These are phyloP conservation scores for Tyria jacobaeae DNA, from an alignment of 2,888 invertebrate species.

Conservation along the genomic window DNA sequence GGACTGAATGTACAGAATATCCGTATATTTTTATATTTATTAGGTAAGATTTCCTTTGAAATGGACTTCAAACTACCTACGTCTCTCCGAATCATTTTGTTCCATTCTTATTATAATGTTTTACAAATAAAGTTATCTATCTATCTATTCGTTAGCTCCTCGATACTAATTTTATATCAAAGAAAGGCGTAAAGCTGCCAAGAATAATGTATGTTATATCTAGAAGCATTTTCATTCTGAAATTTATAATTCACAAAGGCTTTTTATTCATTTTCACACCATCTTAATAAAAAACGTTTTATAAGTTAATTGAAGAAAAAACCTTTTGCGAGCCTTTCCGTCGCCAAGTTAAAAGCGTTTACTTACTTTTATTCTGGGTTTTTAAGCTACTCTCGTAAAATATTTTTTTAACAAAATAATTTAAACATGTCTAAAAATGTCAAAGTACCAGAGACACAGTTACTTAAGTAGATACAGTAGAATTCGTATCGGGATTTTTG, in stretches of 20 bases:
- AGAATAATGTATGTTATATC: neutral
- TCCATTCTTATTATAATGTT: too few relatives aligned
- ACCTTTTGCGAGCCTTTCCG: slow-evolving; percentile 30
- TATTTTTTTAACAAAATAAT: slow-evolving; percentile 27
- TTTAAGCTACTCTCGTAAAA: slow-evolving; percentile 16
- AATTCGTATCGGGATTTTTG: neutral
- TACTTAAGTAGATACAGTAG: slow-evolving; percentile 1
- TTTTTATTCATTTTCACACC: slow-evolving; percentile 7
- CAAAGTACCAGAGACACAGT: neutral
- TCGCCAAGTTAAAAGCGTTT: slow-evolving; percentile 30
- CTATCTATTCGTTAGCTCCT: too few relatives aligned
- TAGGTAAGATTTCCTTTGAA: too few relatives aligned
- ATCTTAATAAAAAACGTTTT: slow-evolving; percentile 24
- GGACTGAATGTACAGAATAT: too few relatives aligned
- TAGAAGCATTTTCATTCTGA: neutral
- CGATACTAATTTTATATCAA: neutral
- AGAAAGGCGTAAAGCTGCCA: neutral
- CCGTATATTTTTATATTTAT: too few relatives aligned
- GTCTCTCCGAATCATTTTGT: too few relatives aligned
- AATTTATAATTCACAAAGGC: slow-evolving; percentile 6
- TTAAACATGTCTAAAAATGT: slow-evolving; percentile 13
- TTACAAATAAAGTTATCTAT: too few relatives aligned
- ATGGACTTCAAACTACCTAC: too few relatives aligned
- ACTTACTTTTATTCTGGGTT: slow-evolving; percentile 20
- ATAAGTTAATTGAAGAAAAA: slow-evolving; percentile 43